These are phyloP conservation scores for Heliopora coerulea DNA, from an alignment of 92 coral and sea anemone species.

Conservation along the genomic window DNA sequence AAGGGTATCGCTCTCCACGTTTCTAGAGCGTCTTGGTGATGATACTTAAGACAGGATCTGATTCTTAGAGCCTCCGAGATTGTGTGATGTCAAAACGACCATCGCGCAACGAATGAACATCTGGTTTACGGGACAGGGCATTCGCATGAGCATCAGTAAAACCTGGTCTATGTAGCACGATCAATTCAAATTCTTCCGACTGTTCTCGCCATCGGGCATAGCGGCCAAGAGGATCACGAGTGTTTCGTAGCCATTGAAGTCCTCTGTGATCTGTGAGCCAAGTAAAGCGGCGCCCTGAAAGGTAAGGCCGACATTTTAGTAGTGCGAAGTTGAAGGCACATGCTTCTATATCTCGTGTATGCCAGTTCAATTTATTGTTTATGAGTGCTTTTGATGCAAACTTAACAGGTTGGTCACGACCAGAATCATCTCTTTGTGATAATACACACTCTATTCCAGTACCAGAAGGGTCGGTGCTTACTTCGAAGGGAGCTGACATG, in stretches of 20 bases:
- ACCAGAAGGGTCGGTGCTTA: too few species aligned
- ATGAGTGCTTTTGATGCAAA: too few species aligned
- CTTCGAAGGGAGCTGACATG: constrained; percentile 87
- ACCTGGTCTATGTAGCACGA: constrained; percentile 37
- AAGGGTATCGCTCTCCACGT: neutral
- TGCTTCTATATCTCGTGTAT: neutral
- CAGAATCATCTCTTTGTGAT: too few species aligned
- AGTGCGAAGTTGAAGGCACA: too few species aligned
- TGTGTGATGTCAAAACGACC: too few species aligned
- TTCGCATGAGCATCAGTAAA: constrained; percentile 52
- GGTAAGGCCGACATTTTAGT: constrained; percentile 45
- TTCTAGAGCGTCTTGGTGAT: neutral
- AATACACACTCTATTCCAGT: too few species aligned
- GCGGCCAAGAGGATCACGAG: constrained; percentile 54
- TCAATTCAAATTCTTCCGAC: too few species aligned
- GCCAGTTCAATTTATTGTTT: too few species aligned
- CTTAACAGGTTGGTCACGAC: too few species aligned
- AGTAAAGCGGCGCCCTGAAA: constrained; percentile 42
- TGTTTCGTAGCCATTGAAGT: neutral
- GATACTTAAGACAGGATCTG: constrained; percentile 42
- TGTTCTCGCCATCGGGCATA: constrained; percentile 55
- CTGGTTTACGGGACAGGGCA: constrained; percentile 48
- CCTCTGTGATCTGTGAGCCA: constrained; percentile 31
- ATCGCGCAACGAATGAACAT: constrained; percentile 14
- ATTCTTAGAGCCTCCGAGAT: constrained; percentile 30